Conservation (phyloP, 2,113 vertebrate genomes). For the Cebus imitator region DNA sequence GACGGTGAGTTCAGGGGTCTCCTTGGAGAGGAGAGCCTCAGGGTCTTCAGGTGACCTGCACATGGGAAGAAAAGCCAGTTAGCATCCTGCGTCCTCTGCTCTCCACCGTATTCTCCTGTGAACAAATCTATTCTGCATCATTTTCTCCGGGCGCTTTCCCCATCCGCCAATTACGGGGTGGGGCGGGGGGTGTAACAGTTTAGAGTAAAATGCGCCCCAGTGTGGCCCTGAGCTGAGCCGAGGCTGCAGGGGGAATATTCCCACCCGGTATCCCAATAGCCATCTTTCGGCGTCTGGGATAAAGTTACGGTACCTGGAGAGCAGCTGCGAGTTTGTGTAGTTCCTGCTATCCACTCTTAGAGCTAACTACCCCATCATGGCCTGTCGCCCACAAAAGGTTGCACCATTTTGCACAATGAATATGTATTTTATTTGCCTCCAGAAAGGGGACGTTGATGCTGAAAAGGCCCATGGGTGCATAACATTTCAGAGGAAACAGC, state of each 20-base stretch:
- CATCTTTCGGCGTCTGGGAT: background rate
- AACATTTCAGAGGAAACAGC: background rate
- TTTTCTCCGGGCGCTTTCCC: conserved; percentile 48
- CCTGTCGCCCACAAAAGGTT: background rate
- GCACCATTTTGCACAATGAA: background rate
- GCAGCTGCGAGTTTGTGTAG: conserved; percentile 52
- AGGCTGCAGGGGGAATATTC: background rate
- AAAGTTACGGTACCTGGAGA: conserved; percentile 68
- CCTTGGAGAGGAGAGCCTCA: background rate
- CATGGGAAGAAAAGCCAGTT: conserved; percentile 38
- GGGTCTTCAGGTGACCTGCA: conserved; percentile 53
- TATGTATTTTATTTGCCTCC: background rate
- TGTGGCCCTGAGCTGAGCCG: background rate
- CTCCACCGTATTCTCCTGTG: background rate
- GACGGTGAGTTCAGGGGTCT: background rate
- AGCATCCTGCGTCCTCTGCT: conserved; percentile 39
- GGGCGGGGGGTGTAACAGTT: background rate
- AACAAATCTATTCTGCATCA: conserved; percentile 60
- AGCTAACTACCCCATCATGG: background rate
- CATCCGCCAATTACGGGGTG: conserved; percentile 12
- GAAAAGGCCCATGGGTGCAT: conserved; percentile 2
- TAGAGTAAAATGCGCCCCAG: conserved; percentile 3
- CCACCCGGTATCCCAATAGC: background rate
- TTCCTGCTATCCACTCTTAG: background rate
- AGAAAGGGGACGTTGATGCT: background rate